These are phyloP conservation scores for Mimumesa dahlbomi DNA, from an alignment of 2,888 invertebrate genomes.

Conservation along the genomic window DNA sequence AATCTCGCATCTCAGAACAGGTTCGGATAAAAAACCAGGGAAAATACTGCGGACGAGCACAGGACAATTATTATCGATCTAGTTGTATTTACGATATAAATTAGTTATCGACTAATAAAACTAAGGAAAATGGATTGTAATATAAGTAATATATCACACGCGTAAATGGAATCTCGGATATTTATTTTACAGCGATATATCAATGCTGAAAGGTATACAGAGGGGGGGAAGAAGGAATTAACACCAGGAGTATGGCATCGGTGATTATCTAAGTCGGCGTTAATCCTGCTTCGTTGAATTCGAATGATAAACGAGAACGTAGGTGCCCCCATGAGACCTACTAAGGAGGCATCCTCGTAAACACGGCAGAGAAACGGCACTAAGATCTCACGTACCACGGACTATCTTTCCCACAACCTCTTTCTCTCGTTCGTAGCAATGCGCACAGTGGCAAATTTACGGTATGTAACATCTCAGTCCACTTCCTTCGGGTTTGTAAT, in stretches of 20 bases:
- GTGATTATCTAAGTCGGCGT: slow-evolving; percentile 31
- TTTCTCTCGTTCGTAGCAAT: slow-evolving; percentile 40
- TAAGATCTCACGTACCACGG: slow-evolving; percentile 52
- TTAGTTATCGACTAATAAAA: too few relatives aligned
- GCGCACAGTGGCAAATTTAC: slow-evolving; percentile 73
- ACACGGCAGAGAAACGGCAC: slow-evolving; percentile 39
- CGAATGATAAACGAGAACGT: slow-evolving; percentile 70
- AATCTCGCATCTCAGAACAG: too few relatives aligned
- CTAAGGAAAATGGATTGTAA: too few relatives aligned
- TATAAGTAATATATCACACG: too few relatives aligned
- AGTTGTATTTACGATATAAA: too few relatives aligned
- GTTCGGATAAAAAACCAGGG: too few relatives aligned
- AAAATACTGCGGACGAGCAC: too few relatives aligned
- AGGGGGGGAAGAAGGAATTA: slow-evolving; percentile 27
- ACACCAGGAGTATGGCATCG: slow-evolving; percentile 12
- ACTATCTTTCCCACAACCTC: slow-evolving; percentile 78
- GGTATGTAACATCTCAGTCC: slow-evolving; percentile 72
- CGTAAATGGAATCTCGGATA: background rate
- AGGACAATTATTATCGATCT: too few relatives aligned
- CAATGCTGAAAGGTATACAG: background rate
- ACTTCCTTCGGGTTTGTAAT: slow-evolving; percentile 61
- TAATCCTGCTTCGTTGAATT: slow-evolving; percentile 63
- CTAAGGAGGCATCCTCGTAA: slow-evolving; percentile 51
- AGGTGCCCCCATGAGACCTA: slow-evolving; percentile 54
- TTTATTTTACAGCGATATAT: background rate